A percentile compares a stretch with the other conserved stretches of the same genome.
These are phyloP conservation scores for Spatula versicolor DNA, from an alignment of 2,797 vertebrate genomes.

Conservation along the genomic window DNA sequence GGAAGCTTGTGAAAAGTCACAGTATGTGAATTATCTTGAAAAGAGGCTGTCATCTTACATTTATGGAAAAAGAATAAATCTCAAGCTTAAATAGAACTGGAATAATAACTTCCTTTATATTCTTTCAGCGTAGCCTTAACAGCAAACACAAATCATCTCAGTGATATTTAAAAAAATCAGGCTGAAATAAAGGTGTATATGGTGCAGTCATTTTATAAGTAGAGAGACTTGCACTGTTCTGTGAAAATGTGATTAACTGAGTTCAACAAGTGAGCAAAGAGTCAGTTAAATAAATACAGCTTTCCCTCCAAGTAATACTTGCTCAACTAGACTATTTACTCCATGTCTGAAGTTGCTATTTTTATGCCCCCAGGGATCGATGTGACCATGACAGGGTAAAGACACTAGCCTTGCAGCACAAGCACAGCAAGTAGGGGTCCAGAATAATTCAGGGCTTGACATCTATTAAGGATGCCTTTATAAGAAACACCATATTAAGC, in stretches of 20 bases:
- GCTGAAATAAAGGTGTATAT: neutral
- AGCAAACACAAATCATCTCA: constrained; percentile 44
- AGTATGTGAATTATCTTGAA: constrained; percentile 58
- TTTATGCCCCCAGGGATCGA: neutral
- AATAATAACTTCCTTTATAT: constrained; percentile 54
- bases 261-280: constrained; percentile 21
- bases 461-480: neutral
- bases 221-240: neutral
- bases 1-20: constrained; percentile 17
- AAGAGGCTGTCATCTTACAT: constrained; percentile 28
- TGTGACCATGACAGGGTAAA: neutral
- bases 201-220: neutral
- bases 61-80: constrained; percentile 58
- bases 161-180: constrained; percentile 53
- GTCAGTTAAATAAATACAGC: neutral
- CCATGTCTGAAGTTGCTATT: neutral
- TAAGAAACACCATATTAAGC: no score
- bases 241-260: neutral
- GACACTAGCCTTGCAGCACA: neutral
- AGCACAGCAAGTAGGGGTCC: neutral
- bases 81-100: constrained; percentile 52
- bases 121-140: neutral
- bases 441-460: neutral
- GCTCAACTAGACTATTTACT: neutral
- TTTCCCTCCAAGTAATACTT: neutral